Evolutionary conservation across 37 sponge, comb jelly and placozoan genomes (phyloP).

Genomic region (Aplysina aerophoba): DNA sequence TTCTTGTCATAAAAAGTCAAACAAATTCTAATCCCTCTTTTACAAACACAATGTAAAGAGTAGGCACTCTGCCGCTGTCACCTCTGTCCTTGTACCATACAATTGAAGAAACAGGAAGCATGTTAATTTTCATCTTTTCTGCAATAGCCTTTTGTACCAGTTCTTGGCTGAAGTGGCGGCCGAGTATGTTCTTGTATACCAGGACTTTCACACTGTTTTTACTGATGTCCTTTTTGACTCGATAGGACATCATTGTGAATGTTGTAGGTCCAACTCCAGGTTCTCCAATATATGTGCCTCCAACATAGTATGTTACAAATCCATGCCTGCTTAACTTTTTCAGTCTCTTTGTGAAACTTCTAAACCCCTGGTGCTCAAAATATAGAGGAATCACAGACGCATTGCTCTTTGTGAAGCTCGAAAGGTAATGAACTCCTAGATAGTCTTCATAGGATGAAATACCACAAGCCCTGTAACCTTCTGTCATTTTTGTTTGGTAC

Average conservation of each 20-base stretch:
- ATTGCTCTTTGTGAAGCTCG: background rate
- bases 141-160: background rate
- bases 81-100: background rate
- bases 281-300: background rate
- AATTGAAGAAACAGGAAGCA: constrained; percentile 6
- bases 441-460: background rate
- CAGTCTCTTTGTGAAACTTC: background rate
- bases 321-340: background rate
- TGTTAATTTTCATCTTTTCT: background rate
- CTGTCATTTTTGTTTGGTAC: background rate
- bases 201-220: background rate
- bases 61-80: background rate
- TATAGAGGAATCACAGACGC: background rate
- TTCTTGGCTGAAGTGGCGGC: background rate
- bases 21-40: background rate
- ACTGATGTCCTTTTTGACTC: background rate
- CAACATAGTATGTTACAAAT: background rate
- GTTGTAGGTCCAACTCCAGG: background rate
- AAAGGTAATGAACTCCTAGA: background rate
- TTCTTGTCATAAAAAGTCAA: background rate
- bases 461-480: background rate
- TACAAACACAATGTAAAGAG: background rate
- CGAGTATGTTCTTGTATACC: background rate
- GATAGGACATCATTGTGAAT: background rate
- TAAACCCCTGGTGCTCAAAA: too few species aligned